phyloP scores from a whole-genome alignment of 1,140 invertebrate genomes.

The Idris sp. region DNA sequence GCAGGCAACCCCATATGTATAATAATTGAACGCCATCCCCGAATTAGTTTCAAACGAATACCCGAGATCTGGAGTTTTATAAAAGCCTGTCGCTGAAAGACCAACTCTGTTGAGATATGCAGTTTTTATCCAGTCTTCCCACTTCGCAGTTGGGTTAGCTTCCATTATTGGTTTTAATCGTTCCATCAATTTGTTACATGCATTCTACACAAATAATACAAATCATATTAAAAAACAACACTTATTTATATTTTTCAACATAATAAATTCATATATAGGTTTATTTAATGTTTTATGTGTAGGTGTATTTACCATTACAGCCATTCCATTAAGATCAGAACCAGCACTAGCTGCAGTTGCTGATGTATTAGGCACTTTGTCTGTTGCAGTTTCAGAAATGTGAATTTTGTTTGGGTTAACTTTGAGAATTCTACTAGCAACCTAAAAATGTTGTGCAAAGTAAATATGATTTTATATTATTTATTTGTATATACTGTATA shows the following conservation, averaged over 20 bases:
- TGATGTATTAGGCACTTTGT: conserved; percentile 96
- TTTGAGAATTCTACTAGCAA: conserved; percentile 85
- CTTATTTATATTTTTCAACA: no score
- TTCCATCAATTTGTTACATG: conserved; percentile 87
- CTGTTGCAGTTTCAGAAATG: conserved; percentile 92
- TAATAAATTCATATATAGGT: conserved; percentile 18
- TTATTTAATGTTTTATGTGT: conserved; percentile 2
- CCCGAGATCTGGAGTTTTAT: conserved; percentile 87
- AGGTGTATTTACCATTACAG: conserved; percentile 84
- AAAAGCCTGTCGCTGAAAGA: conserved; percentile 92
- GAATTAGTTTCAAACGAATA: conserved; percentile 86
- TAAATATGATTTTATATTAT: no score
- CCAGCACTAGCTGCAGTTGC: conserved; percentile 94
- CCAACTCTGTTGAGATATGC: conserved; percentile 90
- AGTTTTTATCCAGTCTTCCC: conserved; percentile 90
- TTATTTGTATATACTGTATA: no score
- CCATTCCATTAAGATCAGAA: conserved; percentile 97
- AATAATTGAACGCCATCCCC: conserved; percentile 88
- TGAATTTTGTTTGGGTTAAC: conserved; percentile 89
- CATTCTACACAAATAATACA: no score
- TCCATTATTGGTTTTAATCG: conserved; percentile 88
- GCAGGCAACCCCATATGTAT: conserved; percentile 87
- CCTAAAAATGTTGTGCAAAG: conserved; percentile 69
- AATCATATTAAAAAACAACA: no score
- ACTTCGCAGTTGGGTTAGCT: conserved; percentile 87